Evolutionary conservation across 2,797 vertebrate genomes (phyloP).

Genomic region (Apogon hyalosoma): DNA sequence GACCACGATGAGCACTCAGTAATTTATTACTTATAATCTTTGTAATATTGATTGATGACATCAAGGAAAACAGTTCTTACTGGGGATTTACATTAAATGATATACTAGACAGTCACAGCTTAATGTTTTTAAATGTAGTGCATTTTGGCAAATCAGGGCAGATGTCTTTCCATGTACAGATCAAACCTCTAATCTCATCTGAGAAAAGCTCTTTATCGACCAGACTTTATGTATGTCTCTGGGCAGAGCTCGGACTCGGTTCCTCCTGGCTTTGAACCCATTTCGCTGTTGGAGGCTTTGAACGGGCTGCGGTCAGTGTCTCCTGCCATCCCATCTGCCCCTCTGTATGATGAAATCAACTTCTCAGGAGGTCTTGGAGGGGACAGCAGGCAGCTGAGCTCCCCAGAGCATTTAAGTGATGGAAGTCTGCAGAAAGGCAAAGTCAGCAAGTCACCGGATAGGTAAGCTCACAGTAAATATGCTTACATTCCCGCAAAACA

Average conservation of each 20-base stretch:
- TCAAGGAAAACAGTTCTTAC: background rate
- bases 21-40: conserved; percentile 32
- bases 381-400: conserved; percentile 84
- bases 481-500: background rate
- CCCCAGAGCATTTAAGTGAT: conserved; percentile 89
- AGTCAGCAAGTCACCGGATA: conserved; percentile 95
- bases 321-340: conserved; percentile 90
- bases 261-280: conserved; percentile 96
- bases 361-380: conserved; percentile 90
- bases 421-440: conserved; percentile 90
- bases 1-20: conserved; percentile 98
- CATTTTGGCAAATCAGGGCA: background rate
- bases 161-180: background rate
- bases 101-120: background rate
- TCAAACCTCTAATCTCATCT: background rate
- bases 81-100: background rate
- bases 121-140: background rate
- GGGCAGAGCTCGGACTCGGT: conserved; percentile 92
- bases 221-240: background rate
- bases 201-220: background rate
- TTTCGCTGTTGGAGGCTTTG: conserved; percentile 95
- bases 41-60: background rate
- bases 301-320: conserved; percentile 92
- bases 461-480: conserved; percentile 76
- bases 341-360: conserved; percentile 95